phyloP scores from a whole-genome alignment of 2,888 invertebrate genomes.

The Eristalinus sepulchralis region DNA sequence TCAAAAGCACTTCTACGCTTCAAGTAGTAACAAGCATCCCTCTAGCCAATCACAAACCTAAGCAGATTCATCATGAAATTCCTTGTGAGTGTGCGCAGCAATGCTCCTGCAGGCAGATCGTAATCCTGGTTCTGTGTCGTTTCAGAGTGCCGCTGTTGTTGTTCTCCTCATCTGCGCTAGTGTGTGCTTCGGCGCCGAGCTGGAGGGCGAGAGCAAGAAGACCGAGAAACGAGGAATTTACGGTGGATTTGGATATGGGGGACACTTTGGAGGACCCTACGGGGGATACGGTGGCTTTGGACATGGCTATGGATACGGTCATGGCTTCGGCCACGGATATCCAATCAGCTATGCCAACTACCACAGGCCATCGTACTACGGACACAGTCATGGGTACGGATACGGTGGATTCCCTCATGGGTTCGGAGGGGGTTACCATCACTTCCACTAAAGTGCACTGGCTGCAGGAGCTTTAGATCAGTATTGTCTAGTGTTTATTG shows the following conservation, averaged over 20 bases:
- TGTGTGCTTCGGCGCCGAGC: slow-evolving; percentile 18
- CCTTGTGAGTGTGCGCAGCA: slow-evolving; percentile 23
- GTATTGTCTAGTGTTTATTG: neutral
- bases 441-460: slow-evolving; percentile 42
- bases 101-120: neutral
- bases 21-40: slow-evolving; percentile 22
- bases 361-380: slow-evolving; percentile 18
- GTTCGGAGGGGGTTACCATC: slow-evolving; percentile 47
- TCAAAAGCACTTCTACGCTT: slow-evolving; percentile 57
- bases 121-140: neutral
- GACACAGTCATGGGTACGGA: neutral
- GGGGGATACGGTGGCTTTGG: slow-evolving; percentile 59
- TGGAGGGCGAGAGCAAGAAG: slow-evolving; percentile 48
- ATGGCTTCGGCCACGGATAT: slow-evolving; percentile 46
- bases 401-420: slow-evolving; percentile 38
- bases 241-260: slow-evolving; percentile 63
- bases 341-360: slow-evolving; percentile 4
- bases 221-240: slow-evolving; percentile 68
- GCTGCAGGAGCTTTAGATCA: neutral
- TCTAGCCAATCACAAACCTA: slow-evolving; percentile 2
- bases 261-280: slow-evolving; percentile 51
- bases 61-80: slow-evolving; percentile 48
- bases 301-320: slow-evolving; percentile 31
- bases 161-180: slow-evolving; percentile 31
- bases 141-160: slow-evolving; percentile 40